Evolutionary conservation across 2,113 vertebrate species (phyloP).

Genomic region (Otolemur garnettii): DNA sequence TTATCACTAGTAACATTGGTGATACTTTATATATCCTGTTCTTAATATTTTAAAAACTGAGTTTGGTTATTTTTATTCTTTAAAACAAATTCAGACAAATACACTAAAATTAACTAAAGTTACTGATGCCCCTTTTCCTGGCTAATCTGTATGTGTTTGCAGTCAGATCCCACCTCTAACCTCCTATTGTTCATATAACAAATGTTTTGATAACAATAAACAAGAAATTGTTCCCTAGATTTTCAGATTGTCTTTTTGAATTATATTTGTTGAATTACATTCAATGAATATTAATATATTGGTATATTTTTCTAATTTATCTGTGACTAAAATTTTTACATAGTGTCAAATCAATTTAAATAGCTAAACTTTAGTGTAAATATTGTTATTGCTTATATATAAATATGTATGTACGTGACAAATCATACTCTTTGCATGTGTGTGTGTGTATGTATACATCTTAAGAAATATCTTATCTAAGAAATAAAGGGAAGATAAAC

Average conservation of each 20-base stretch:
- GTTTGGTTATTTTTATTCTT: background rate
- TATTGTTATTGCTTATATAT: background rate
- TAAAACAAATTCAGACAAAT: background rate
- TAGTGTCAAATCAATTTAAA: conserved; percentile 42
- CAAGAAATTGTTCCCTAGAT: background rate
- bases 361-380: conserved; percentile 31
- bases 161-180: background rate
- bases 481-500: background rate
- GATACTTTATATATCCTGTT: background rate
- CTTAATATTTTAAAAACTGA: background rate
- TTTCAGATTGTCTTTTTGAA: background rate
- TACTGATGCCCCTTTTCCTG: background rate
- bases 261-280: background rate
- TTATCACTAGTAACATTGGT: background rate
- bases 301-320: background rate
- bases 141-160: background rate
- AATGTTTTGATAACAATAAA: background rate
- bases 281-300: background rate
- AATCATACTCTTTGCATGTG: background rate
- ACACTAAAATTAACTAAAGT: background rate
- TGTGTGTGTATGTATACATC: background rate
- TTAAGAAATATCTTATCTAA: background rate
- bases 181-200: background rate
- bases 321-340: conserved; percentile 20
- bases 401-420: background rate